Conservation (phyloP, 2,797 vertebrate species). For the Allenopithecus nigroviridis region DNA sequence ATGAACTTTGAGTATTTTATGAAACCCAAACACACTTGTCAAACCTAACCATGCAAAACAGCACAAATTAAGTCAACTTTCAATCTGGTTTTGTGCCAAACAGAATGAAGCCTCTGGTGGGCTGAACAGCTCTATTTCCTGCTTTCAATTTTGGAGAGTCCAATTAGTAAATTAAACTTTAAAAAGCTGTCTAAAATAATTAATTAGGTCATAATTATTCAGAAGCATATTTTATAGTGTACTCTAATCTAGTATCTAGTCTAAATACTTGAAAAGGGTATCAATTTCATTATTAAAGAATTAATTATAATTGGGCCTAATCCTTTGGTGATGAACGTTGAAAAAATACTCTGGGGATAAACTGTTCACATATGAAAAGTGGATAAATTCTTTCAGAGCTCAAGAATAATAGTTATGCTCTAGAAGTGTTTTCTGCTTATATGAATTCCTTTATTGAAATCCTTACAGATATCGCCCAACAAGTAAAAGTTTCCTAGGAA, state of each 20-base stretch:
- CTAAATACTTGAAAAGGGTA: constrained; percentile 62
- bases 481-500: background rate
- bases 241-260: constrained; percentile 68
- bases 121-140: constrained; percentile 48
- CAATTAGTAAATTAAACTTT: constrained; percentile 74
- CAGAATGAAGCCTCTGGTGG: constrained; percentile 23
- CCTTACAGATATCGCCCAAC: background rate
- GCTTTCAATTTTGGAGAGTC: constrained; percentile 60
- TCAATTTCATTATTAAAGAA: constrained; percentile 72
- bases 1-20: constrained; percentile 47
- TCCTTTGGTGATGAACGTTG: constrained; percentile 46
- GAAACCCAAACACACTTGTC: constrained; percentile 55
- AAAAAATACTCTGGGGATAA: constrained; percentile 47
- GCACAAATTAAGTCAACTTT: constrained; percentile 52
- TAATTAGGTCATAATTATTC: constrained; percentile 71
- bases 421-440: constrained; percentile 9
- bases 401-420: background rate
- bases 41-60: constrained; percentile 52
- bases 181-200: constrained; percentile 74
- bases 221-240: constrained; percentile 54
- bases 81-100: constrained; percentile 42
- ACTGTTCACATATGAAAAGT: background rate
- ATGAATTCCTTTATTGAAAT: background rate
- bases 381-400: constrained; percentile 33
- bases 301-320: constrained; percentile 71